Percentiles rank a stretch among this genome's conserved stretches.
phyloP scores from a whole-genome alignment of 2,797 vertebrate species.

The Parotocinclus haroldoi region DNA sequence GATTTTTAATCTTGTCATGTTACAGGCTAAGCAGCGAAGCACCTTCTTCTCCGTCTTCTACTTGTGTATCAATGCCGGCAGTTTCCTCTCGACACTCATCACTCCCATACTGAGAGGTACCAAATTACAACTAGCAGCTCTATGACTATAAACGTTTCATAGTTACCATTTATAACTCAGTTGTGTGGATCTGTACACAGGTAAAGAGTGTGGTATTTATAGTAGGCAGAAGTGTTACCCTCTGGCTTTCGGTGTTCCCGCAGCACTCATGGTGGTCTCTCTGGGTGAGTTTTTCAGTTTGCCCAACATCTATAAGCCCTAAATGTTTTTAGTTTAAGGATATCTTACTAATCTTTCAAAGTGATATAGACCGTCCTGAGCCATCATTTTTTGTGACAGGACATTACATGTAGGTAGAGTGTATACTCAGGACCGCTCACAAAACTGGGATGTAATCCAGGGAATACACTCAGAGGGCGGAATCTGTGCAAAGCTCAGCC shows the following conservation, averaged over 20 bases:
- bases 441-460: no score
- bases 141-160: not conserved
- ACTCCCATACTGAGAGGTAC: conserved; percentile 86
- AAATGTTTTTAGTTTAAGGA: no score
- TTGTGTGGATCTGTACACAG: conserved; percentile 62
- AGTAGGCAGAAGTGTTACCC: conserved; percentile 82
- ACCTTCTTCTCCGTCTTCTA: conserved; percentile 96
- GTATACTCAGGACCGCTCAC: no score
- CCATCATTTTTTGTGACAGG: no score
- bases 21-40: conserved; percentile 82
- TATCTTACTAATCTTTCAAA: no score
- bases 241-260: conserved; percentile 91
- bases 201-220: conserved; percentile 82
- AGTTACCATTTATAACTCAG: not conserved
- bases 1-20: conserved; percentile 29
- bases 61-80: conserved; percentile 90
- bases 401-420: no score
- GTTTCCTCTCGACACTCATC: conserved; percentile 89
- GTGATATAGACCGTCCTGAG: no score
- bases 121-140: not conserved
- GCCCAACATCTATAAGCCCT: no score
- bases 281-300: conserved; percentile 72
- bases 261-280: conserved; percentile 83
- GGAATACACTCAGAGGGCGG: no score
- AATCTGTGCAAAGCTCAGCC: no score